phyloP scores from a whole-genome alignment of 2,113 vertebrate genomes.

The Chionodraco myersi region DNA sequence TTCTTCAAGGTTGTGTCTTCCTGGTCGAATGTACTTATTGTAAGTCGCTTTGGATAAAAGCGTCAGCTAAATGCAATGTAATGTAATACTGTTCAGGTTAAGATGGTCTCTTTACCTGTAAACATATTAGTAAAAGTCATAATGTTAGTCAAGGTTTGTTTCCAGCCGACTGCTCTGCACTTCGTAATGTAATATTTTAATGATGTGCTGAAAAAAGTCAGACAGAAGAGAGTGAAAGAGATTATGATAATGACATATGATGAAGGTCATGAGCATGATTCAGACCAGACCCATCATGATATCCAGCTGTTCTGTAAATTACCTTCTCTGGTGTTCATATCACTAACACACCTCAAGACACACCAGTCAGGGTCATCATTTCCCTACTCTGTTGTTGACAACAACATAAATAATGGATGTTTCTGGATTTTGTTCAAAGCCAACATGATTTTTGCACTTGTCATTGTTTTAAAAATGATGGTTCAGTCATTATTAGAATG shows the following conservation, averaged over 20 bases:
- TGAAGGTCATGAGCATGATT: conserved; percentile 18
- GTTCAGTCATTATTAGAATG: not conserved
- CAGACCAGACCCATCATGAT: not conserved
- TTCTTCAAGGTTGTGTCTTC: too few relatives aligned
- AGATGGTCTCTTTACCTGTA: not conserved
- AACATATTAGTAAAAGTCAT: not conserved
- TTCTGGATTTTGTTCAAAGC: not conserved
- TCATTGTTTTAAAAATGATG: too few relatives aligned
- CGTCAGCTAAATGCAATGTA: too few relatives aligned
- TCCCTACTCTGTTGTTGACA: not conserved
- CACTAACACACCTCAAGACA: not conserved
- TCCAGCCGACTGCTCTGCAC: not conserved
- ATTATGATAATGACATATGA: conserved; percentile 11
- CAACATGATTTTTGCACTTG: too few relatives aligned
- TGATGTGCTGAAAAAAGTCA: too few relatives aligned
- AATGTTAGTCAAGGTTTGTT: conserved; percentile 6
- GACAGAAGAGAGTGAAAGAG: not conserved
- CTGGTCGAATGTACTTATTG: too few relatives aligned
- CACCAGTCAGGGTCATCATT: not conserved
- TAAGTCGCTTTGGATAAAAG: too few relatives aligned
- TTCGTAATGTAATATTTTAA: not conserved
- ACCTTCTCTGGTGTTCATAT: not conserved
- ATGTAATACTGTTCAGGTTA: not conserved
- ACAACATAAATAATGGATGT: not conserved
- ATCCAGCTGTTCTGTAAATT: conserved; percentile 12